Evolutionary conservation across 2,888 invertebrate species (phyloP).

Genomic region (Lypha dubia): DNA sequence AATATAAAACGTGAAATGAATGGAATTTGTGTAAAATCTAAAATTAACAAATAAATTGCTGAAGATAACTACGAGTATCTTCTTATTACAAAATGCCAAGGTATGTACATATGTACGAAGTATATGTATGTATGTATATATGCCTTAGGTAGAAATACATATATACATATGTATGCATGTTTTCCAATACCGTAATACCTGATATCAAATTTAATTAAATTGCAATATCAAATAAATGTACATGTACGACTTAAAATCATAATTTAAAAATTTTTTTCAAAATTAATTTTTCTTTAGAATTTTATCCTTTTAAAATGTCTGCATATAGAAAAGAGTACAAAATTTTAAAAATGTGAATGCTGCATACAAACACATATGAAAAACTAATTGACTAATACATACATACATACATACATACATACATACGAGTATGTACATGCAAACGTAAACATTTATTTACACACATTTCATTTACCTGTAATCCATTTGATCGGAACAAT

Average conservation of each 20-base stretch:
- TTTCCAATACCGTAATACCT: too few species aligned
- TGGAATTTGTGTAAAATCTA: conserved; percentile 33
- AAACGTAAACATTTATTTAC: not conserved
- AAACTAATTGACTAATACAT: not conserved
- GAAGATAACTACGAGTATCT: too few species aligned
- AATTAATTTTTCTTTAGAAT: too few species aligned
- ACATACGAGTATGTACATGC: not conserved
- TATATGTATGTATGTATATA: not conserved
- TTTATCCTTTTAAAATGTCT: too few species aligned
- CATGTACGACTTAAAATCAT: not conserved
- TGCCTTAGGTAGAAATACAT: not conserved
- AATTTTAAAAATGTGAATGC: not conserved
- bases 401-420: conserved; percentile 38
- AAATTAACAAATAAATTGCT: conserved; percentile 15
- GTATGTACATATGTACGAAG: not conserved
- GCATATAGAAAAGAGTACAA: not conserved
- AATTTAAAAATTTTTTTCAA: not conserved
- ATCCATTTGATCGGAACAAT: conserved; percentile 99
- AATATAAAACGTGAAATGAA: conserved; percentile 65
- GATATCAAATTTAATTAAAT: not conserved
- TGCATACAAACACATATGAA: not conserved
- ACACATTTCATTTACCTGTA: conserved; percentile 85
- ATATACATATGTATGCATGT: too few species aligned
- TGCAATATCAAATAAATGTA: not conserved
- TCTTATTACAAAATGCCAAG: not conserved